Percentiles rank a stretch among this genome's conserved stretches.
Conservation (phyloP, 2,113 vertebrate species). For the Leptocoma aspasia region DNA sequence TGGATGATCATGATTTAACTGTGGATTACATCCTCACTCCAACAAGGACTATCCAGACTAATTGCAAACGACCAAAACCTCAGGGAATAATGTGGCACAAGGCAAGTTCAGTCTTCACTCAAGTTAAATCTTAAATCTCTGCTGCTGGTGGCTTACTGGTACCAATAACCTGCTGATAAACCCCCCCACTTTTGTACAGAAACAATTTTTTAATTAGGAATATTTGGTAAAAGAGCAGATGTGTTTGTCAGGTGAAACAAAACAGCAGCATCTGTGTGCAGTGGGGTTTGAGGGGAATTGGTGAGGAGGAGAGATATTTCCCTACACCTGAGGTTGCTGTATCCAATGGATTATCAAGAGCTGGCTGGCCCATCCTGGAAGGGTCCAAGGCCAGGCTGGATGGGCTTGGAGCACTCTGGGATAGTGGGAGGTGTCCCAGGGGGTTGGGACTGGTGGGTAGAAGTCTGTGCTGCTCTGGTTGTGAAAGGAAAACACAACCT, state of each 20-base stretch:
- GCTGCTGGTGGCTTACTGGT: neutral
- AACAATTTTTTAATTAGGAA: neutral
- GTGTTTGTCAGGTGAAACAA: neutral
- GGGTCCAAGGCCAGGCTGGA: neutral
- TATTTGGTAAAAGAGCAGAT: neutral
- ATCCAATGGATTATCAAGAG: neutral
- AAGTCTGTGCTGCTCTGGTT: neutral
- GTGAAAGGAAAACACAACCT: neutral
- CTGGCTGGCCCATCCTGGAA: neutral
- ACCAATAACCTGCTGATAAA: neutral
- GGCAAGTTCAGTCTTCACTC: conserved; percentile 65
- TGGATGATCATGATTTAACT: conserved; percentile 87
- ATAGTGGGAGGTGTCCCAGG: neutral
- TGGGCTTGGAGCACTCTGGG: neutral
- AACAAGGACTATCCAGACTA: conserved; percentile 82
- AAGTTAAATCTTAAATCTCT: neutral
- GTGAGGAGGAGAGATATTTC: neutral
- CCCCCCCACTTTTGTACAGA: neutral
- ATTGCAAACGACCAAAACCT: conserved; percentile 80
- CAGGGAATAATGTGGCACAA: conserved; percentile 88
- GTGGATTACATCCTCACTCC: conserved; percentile 96
- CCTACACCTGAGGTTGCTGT: neutral
- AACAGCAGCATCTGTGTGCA: neutral
- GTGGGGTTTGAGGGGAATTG: neutral
- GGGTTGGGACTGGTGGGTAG: neutral